phyloP scores from a whole-genome alignment of 2,113 vertebrate genomes.

The Aleadryas rufinucha region DNA sequence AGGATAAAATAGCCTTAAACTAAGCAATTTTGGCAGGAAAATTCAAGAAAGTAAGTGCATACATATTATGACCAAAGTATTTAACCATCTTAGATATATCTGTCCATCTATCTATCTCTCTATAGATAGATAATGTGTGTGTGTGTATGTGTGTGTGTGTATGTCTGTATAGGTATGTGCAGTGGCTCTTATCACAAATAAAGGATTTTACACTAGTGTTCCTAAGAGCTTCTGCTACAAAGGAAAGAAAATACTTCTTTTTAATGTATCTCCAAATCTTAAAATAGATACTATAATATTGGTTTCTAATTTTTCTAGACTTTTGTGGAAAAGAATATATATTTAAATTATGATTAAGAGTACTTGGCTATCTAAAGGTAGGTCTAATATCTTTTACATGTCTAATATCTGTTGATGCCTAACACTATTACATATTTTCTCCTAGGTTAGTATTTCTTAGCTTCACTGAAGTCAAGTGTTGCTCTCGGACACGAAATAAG shows the following conservation, averaged over 20 bases:
- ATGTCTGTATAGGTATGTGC: not conserved
- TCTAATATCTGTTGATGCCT: not conserved
- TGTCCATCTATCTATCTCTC: not conserved
- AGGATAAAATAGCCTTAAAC: not conserved
- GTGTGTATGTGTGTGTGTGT: not conserved
- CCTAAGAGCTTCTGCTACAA: not conserved
- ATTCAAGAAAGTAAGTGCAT: not conserved
- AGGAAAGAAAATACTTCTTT: not conserved
- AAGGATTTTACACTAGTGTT: not conserved
- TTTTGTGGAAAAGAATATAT: not conserved
- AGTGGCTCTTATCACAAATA: not conserved
- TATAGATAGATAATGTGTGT: not conserved
- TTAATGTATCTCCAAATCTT: not conserved
- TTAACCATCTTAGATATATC: not conserved
- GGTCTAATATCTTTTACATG: not conserved
- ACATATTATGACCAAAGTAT: not conserved
- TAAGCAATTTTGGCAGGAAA: not conserved
- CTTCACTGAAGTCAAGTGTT: not conserved
- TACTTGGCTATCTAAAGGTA: not conserved
- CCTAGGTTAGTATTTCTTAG: not conserved
- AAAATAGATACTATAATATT: not conserved
- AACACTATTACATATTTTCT: not conserved
- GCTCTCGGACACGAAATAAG: no score
- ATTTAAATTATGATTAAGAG: not conserved
- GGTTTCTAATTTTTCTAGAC: not conserved